Conservation (phyloP, 92 coral and sea anemone genomes). For the Anthopleura xanthogrammica region DNA sequence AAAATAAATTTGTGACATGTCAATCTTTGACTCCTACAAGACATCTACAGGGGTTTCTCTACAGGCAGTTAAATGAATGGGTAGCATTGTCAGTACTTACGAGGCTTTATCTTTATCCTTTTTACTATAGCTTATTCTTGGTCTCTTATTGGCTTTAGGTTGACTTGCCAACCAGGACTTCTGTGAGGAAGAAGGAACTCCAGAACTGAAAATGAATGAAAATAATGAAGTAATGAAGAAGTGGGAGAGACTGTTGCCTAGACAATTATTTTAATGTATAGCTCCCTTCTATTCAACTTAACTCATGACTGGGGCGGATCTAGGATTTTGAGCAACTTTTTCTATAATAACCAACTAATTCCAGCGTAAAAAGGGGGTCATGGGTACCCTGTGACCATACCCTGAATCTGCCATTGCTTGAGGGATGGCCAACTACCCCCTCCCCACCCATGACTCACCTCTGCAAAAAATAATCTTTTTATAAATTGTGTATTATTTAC, state of each 20-base stretch:
- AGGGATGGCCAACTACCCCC: no score
- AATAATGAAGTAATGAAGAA: background rate
- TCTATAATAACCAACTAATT: no score
- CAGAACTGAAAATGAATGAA: constrained; percentile 6
- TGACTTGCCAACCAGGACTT: constrained; percentile 83
- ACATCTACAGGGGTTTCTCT: background rate
- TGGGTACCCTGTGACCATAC: no score
- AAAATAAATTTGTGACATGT: no score
- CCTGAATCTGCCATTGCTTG: no score
- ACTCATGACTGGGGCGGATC: no score
- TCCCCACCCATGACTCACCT: no score
- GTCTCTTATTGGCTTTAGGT: constrained; percentile 61
- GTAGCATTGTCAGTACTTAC: constrained; percentile 33
- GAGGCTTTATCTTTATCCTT: constrained; percentile 37
- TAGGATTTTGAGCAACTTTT: no score
- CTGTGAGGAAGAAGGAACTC: constrained; percentile 68
- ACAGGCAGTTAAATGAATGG: background rate
- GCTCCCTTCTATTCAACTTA: background rate
- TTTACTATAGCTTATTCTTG: constrained; percentile 77
- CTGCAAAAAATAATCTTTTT: no score
- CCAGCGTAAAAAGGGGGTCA: no score
- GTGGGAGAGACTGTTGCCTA: background rate
- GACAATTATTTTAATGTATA: background rate
- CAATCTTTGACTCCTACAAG: background rate
- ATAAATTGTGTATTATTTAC: no score